These are phyloP conservation scores for Chelidonichthys spinosus DNA, from an alignment of 2,797 vertebrate genomes.

Conservation along the genomic window DNA sequence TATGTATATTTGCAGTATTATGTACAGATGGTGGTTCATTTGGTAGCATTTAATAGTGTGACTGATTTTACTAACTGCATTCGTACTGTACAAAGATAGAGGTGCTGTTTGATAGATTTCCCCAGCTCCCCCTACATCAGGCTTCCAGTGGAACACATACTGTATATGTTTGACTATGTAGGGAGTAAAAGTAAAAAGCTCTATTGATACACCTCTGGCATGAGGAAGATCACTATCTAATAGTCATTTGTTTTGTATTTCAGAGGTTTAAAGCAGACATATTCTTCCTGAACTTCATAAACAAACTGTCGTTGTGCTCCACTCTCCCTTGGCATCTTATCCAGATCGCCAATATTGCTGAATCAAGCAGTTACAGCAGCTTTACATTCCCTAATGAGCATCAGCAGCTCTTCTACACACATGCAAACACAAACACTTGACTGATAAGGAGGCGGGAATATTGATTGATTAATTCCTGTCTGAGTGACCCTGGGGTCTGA, in stretches of 20 bases:
- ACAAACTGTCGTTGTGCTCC: constrained; percentile 32
- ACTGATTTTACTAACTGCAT: too few relatives aligned
- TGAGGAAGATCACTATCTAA: constrained; percentile 2
- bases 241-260: not conserved
- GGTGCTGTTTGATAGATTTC: too few relatives aligned
- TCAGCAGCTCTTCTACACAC: constrained; percentile 29
- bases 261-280: constrained; percentile 24
- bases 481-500: constrained; percentile 48
- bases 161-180: too few relatives aligned
- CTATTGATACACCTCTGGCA: not conserved
- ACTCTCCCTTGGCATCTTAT: constrained; percentile 35
- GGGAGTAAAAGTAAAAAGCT: too few relatives aligned
- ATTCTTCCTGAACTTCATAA: constrained; percentile 23
- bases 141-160: too few relatives aligned
- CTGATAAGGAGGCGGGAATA: constrained; percentile 47
- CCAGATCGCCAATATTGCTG: constrained; percentile 56
- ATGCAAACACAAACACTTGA: constrained; percentile 55
- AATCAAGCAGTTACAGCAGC: constrained; percentile 52
- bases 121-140: too few relatives aligned
- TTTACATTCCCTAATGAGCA: constrained; percentile 68
- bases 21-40: too few relatives aligned
- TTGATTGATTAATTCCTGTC: constrained; percentile 62
- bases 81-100: too few relatives aligned
- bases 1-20: too few relatives aligned
- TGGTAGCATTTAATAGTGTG: too few relatives aligned